Evolutionary conservation across 1,140 invertebrate species (phyloP).

Genomic region (Conopomorpha cramerella): DNA sequence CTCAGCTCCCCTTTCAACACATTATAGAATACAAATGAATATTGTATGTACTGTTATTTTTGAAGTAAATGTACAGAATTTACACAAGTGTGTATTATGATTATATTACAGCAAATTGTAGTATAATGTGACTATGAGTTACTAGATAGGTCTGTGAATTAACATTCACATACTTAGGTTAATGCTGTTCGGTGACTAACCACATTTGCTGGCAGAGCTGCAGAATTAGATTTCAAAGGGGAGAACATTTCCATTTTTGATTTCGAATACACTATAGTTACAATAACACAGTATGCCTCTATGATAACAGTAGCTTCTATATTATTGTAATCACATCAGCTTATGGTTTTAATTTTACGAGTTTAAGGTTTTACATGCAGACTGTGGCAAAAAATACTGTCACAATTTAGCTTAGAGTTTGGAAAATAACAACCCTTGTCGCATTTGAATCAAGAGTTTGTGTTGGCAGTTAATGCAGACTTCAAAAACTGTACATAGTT

Average conservation of each 20-base stretch:
- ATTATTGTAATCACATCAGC: slow-evolving; percentile 46
- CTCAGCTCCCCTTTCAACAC: slow-evolving; percentile 44
- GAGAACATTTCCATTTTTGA: slow-evolving; percentile 24
- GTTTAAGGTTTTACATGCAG: slow-evolving; percentile 42
- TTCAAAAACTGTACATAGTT: slow-evolving; percentile 58
- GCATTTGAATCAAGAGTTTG: slow-evolving; percentile 55
- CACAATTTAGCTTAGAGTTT: slow-evolving; percentile 51
- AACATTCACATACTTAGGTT: no score
- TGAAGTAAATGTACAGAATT: slow-evolving; percentile 63
- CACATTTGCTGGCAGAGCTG: slow-evolving; percentile 15
- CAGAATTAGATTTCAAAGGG: slow-evolving; percentile 22
- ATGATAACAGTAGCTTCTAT: slow-evolving; percentile 50
- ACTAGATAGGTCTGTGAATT: no score
- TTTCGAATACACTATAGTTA: slow-evolving; percentile 39
- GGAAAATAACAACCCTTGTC: slow-evolving; percentile 48
- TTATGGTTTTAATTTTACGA: slow-evolving; percentile 35
- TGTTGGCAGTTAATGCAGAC: slow-evolving; percentile 45
- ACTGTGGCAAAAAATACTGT: slow-evolving; percentile 52
- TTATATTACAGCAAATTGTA: slow-evolving; percentile 51
- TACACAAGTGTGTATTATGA: slow-evolving; percentile 58
- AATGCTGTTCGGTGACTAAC: slow-evolving; percentile 14
- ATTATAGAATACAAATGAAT: slow-evolving; percentile 52
- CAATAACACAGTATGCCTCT: slow-evolving; percentile 34
- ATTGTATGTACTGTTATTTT: slow-evolving; percentile 62
- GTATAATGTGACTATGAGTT: no score